Percentiles rank a stretch among this genome's conserved stretches.
phyloP scores from a whole-genome alignment of 1,140 invertebrate genomes.

The Brachionus manjavacas region DNA sequence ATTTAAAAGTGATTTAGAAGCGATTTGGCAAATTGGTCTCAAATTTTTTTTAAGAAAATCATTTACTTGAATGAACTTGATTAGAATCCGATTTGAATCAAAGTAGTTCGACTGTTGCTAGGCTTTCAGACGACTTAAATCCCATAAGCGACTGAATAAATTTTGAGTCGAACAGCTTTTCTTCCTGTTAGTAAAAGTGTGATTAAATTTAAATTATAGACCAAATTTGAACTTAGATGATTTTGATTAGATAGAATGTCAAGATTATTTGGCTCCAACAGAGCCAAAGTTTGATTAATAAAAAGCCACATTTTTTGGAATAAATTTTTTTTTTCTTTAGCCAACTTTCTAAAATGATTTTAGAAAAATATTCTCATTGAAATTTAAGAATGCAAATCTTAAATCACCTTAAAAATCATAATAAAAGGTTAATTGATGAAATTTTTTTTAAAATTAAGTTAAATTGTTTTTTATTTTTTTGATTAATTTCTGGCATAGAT shows the following conservation, averaged over 20 bases:
- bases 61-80: not conserved
- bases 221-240: not conserved
- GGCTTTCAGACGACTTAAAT: not conserved
- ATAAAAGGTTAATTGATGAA: not conserved
- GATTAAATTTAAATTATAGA: not conserved
- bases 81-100: not conserved
- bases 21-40: not conserved
- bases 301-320: not conserved
- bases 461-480: not conserved
- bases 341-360: not conserved
- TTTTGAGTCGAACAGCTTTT: not conserved
- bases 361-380: not conserved
- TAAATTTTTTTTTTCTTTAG: not conserved
- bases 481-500: not conserved
- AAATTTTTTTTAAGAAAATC: not conserved
- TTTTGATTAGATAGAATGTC: not conserved
- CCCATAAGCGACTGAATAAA: not conserved
- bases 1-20: not conserved
- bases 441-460: not conserved
- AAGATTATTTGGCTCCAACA: not conserved
- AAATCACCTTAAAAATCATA: not conserved
- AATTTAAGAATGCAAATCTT: too few species aligned
- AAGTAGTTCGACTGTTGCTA: not conserved
- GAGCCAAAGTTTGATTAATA: not conserved
- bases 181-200: not conserved